Evolutionary conservation across 2,888 invertebrate species (phyloP).

Genomic region (Amphipyra tragopoginis): DNA sequence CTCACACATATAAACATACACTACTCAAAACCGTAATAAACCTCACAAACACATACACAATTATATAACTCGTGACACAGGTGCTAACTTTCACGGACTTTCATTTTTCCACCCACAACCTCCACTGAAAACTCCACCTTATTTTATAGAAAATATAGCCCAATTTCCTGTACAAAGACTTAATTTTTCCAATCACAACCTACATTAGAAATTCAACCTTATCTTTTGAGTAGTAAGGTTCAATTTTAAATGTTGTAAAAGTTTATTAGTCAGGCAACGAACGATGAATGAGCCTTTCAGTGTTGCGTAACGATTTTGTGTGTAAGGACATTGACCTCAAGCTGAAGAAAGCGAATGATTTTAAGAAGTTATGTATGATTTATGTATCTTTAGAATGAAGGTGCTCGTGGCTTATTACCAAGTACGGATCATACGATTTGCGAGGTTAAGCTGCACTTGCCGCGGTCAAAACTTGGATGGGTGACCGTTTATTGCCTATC

Average conservation of each 20-base stretch:
- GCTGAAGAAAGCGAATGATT: conserved; percentile 54
- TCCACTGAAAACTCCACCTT: conserved; percentile 35
- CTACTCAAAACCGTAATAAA: conserved; percentile 31
- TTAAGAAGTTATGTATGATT: conserved; percentile 13
- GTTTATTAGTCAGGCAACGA: conserved; percentile 34
- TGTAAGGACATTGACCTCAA: conserved; percentile 50
- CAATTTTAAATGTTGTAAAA: not conserved
- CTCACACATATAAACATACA: conserved; percentile 41
- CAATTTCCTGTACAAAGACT: conserved; percentile 1
- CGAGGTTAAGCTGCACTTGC: no score
- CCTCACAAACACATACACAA: conserved; percentile 48
- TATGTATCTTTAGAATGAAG: conserved; percentile 7
- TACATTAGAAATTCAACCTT: not conserved
- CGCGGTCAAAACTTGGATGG: no score
- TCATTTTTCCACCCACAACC: conserved; percentile 69
- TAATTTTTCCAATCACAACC: not conserved
- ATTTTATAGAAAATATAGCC: accelerated
- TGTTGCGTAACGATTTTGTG: conserved; percentile 51
- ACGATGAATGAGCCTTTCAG: conserved; percentile 56
- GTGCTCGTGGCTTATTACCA: no score
- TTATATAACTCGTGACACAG: conserved; percentile 62
- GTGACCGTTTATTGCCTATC: no score
- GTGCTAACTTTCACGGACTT: conserved; percentile 77
- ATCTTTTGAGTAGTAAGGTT: accelerated
- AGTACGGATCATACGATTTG: no score